phyloP scores from a whole-genome alignment of 2,888 invertebrate genomes.

The Nemotelus pantherinus region DNA sequence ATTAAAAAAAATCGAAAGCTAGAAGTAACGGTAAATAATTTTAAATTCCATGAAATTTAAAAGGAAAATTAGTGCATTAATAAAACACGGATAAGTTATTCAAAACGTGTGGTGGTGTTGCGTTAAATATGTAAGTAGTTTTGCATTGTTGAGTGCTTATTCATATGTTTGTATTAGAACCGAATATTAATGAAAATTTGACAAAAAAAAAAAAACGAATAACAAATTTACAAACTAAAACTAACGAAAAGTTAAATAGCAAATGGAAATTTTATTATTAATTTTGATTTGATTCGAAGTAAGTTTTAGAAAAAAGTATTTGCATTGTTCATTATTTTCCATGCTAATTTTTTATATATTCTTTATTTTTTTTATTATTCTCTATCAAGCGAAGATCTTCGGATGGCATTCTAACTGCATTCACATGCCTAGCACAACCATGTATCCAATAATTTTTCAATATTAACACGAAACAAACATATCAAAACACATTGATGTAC shows the following conservation, averaged over 20 bases:
- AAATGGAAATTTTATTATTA: not conserved
- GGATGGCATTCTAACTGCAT: no score
- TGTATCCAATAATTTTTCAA: no score
- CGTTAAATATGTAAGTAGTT: conserved; percentile 5
- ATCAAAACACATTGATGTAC: no score
- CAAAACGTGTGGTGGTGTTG: not conserved
- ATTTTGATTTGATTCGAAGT: not conserved
- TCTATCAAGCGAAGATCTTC: no score
- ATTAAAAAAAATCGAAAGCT: not conserved
- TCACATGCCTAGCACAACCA: no score
- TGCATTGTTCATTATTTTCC: no score
- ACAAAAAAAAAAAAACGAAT: not conserved
- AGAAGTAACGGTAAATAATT: not conserved
- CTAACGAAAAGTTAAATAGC: not conserved
- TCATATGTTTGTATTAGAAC: not conserved
- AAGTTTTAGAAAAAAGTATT: not conserved
- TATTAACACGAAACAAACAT: no score
- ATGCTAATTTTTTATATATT: not conserved
- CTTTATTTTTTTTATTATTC: not conserved
- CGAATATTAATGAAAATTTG: not conserved
- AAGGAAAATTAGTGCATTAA: not conserved
- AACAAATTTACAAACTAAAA: not conserved
- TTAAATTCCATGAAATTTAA: not conserved
- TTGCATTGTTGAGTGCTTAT: conserved; percentile 31
- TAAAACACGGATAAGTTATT: no score